phyloP scores from a whole-genome alignment of 2,113 vertebrate genomes.

The Telmatochromis brachygnathus region DNA sequence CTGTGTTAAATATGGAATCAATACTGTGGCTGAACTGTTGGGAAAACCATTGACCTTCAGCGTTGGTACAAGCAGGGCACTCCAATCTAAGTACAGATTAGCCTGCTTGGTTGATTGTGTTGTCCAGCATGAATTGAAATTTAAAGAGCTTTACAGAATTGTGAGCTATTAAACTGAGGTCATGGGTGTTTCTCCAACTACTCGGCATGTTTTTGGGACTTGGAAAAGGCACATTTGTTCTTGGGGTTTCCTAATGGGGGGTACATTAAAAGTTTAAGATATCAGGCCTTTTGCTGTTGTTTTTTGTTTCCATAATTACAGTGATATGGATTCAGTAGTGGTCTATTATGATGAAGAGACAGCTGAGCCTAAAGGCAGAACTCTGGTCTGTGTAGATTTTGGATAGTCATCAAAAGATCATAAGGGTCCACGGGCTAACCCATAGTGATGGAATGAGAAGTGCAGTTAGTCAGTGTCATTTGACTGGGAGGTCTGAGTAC shows the following conservation, averaged over 20 bases:
- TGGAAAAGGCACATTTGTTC: neutral
- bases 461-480: neutral
- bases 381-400: neutral
- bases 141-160: neutral
- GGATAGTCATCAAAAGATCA: neutral
- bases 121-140: neutral
- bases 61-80: neutral
- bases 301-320: neutral
- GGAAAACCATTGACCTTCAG: slow-evolving; percentile 29
- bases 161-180: neutral
- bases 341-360: neutral
- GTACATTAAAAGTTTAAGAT: neutral
- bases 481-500: neutral
- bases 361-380: neutral
- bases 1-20: slow-evolving; percentile 49
- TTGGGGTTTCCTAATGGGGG: neutral
- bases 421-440: neutral
- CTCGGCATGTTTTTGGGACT: neutral
- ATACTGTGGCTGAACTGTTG: neutral
- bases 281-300: neutral
- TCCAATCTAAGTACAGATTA: slow-evolving; percentile 14
- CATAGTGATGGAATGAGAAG: neutral
- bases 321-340: neutral
- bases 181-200: neutral
- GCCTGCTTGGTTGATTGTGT: neutral